These are phyloP conservation scores for Caracal caracal DNA, from an alignment of 2,113 vertebrate species.

Conservation along the genomic window DNA sequence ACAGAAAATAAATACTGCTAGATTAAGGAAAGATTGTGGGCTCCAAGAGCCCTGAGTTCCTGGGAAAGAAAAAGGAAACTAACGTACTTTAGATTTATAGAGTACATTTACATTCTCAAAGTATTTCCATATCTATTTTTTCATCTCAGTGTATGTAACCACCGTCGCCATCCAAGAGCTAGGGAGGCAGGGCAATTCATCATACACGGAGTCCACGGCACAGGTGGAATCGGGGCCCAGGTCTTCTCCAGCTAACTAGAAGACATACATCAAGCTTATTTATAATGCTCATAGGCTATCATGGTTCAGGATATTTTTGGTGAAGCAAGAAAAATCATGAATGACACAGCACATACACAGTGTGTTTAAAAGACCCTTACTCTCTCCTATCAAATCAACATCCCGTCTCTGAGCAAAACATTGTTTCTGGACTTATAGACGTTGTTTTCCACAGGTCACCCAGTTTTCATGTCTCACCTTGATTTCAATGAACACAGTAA, in stretches of 20 bases:
- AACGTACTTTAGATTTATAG: not conserved
- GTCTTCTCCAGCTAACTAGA: not conserved
- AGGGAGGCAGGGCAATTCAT: not conserved
- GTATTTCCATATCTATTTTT: not conserved
- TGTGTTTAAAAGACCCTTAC: conserved; percentile 22
- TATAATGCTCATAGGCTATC: not conserved
- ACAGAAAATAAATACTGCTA: not conserved
- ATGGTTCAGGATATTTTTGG: not conserved
- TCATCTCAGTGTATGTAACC: not conserved
- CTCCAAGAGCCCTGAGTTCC: not conserved
- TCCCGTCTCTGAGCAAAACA: conserved; percentile 24
- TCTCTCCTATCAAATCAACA: not conserved
- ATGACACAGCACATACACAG: not conserved
- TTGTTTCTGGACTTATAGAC: not conserved
- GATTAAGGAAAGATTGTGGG: not conserved
- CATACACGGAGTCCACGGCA: not conserved
- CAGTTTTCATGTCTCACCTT: not conserved
- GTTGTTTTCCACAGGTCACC: not conserved
- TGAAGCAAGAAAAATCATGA: conserved; percentile 21
- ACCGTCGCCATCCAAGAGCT: not conserved
- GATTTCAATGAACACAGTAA: not conserved
- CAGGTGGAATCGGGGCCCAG: not conserved
- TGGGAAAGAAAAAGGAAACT: not conserved
- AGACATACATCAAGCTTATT: not conserved
- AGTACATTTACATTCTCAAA: not conserved